phyloP scores from a whole-genome alignment of 2,113 vertebrate genomes.

The Lamprotornis superbus region DNA sequence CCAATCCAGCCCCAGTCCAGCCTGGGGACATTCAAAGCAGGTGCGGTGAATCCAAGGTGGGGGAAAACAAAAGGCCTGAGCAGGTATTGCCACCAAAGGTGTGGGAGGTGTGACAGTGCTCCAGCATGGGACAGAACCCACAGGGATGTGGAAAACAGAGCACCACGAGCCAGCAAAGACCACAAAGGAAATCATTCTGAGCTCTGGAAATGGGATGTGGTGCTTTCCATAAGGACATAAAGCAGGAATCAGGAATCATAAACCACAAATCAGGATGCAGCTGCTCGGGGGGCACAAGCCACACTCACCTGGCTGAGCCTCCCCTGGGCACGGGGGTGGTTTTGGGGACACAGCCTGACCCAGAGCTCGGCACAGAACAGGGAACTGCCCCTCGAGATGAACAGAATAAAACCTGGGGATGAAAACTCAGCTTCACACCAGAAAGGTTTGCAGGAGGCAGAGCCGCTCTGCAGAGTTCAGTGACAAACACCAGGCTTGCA shows the following conservation, averaged over 20 bases:
- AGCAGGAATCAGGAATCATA: not conserved
- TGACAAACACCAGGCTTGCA: conserved; percentile 56
- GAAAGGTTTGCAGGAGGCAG: conserved; percentile 11
- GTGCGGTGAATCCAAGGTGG: not conserved
- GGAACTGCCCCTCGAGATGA: not conserved
- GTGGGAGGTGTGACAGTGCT: not conserved
- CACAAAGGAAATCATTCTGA: not conserved
- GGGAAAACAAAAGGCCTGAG: not conserved
- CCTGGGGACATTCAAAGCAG: not conserved
- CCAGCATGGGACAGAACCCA: not conserved
- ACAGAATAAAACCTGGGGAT: not conserved
- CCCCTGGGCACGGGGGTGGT: rapidly evolving
- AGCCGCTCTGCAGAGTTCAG: not conserved
- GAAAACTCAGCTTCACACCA: not conserved
- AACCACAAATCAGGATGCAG: not conserved
- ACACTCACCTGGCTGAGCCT: not conserved
- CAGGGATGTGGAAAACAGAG: rapidly evolving
- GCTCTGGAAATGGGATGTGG: not conserved
- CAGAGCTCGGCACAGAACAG: not conserved
- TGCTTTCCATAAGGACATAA: not conserved
- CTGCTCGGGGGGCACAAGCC: not conserved
- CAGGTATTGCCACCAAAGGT: not conserved
- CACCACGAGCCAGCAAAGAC: not conserved
- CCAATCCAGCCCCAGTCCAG: not conserved
- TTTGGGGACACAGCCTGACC: not conserved